Conservation (phyloP, 2,888 invertebrate genomes). For the Xestia c-nigrum region DNA sequence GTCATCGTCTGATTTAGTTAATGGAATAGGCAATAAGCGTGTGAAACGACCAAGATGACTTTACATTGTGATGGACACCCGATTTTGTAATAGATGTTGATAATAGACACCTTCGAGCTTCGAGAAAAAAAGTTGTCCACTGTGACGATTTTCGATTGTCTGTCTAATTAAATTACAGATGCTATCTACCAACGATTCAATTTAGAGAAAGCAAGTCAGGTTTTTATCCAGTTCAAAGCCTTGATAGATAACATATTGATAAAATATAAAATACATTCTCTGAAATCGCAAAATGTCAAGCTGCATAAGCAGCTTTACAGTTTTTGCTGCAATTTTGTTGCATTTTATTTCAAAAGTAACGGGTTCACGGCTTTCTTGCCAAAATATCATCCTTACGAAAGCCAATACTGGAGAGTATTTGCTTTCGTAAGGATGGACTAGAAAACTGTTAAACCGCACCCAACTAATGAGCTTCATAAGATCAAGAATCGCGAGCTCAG, state of each 20-base stretch:
- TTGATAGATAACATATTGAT: neutral
- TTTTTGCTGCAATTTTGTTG: neutral
- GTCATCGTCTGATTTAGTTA: constrained; percentile 89
- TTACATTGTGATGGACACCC: constrained; percentile 71
- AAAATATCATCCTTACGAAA: constrained; percentile 5
- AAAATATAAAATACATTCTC: constrained; percentile 13
- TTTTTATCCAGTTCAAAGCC: neutral
- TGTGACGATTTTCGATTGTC: constrained; percentile 38
- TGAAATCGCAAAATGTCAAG: neutral
- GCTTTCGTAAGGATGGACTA: too few species aligned
- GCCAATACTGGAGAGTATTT: too few species aligned
- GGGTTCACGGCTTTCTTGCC: constrained; percentile 4
- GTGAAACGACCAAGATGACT: constrained; percentile 82
- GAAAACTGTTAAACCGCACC: constrained; percentile 2
- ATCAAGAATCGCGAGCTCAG: constrained; percentile 43
- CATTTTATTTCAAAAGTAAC: neutral
- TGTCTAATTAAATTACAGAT: constrained; percentile 49
- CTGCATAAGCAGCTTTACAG: constrained; percentile 15
- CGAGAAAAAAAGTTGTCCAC: constrained; percentile 28
- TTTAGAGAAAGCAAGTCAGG: constrained; percentile 24
- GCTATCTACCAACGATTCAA: constrained; percentile 28
- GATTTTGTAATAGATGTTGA: constrained; percentile 63
- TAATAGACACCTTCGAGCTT: constrained; percentile 61
- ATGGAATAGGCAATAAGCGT: constrained; percentile 88
- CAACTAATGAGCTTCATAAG: constrained; percentile 38